Conservation (phyloP, 64 coral and sea anemone genomes). For the Dendrophyllia cribrosa region DNA sequence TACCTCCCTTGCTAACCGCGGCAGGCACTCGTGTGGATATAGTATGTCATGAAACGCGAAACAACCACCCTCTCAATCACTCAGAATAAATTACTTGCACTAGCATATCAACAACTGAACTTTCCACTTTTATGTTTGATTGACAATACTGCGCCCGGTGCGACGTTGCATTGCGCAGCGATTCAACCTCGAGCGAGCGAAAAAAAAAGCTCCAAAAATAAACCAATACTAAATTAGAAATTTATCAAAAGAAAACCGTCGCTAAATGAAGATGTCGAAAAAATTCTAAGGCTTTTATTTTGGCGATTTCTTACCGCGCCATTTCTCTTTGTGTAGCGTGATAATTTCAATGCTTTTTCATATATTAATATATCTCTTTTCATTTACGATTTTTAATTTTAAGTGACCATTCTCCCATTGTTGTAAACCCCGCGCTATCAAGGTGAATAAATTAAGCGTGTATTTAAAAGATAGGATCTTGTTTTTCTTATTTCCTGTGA, state of each 20-base stretch:
- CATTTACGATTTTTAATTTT: constrained; percentile 46
- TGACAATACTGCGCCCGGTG: background rate
- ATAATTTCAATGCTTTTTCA: constrained; percentile 20
- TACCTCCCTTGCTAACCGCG: background rate
- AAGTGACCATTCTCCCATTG: constrained; percentile 2
- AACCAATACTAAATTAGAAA: background rate
- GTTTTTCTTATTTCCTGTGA: background rate
- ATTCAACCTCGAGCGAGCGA: too few relatives aligned
- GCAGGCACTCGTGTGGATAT: background rate
- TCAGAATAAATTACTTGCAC: constrained; percentile 25
- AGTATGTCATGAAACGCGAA: background rate
- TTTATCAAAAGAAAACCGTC: background rate
- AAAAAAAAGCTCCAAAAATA: background rate
- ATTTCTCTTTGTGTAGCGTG: background rate
- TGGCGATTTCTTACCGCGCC: background rate
- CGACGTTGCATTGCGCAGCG: too few relatives aligned
- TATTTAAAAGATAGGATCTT: constrained; percentile 9
- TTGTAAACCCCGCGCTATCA: background rate
- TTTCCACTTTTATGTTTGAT: background rate
- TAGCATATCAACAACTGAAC: background rate
- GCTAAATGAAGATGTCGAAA: background rate
- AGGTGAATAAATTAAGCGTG: constrained; percentile 33
- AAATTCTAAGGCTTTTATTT: background rate
- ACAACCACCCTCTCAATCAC: background rate
- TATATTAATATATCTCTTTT: constrained; percentile 48